A percentile compares a stretch with the other conserved stretches of the same genome.
Evolutionary conservation across 2,888 invertebrate genomes (phyloP).

Genomic region (Ctenicera cuprea): DNA sequence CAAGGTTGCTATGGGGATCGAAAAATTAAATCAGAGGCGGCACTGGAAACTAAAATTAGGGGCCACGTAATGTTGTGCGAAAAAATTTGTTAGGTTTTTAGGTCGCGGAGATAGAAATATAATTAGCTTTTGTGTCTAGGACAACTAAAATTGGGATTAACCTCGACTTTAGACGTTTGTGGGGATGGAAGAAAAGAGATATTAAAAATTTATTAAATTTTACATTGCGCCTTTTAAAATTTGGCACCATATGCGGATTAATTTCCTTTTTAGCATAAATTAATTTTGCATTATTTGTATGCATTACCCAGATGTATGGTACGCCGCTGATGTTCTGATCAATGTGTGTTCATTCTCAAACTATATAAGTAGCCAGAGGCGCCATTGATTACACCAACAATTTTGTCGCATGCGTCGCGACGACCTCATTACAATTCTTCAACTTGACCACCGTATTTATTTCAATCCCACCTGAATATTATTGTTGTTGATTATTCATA

Average conservation of each 20-base stretch:
- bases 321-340: slow-evolving; percentile 14
- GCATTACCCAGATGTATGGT: neutral
- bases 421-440: slow-evolving; percentile 7
- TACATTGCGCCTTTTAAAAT: no score
- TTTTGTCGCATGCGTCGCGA: slow-evolving; percentile 23
- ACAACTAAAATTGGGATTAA: neutral
- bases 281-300: no score
- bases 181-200: no score
- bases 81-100: neutral
- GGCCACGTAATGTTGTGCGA: neutral
- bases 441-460: neutral
- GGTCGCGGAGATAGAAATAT: neutral
- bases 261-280: no score
- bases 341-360: slow-evolving; percentile 16
- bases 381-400: slow-evolving; percentile 19
- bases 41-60: slow-evolving; percentile 20
- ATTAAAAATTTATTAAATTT: no score
- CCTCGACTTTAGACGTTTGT: neutral
- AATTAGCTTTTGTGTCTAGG: neutral
- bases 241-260: no score
- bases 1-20: slow-evolving; percentile 51
- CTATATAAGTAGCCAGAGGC: slow-evolving; percentile 9
- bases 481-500: no score
- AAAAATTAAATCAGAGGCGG: slow-evolving; percentile 40
- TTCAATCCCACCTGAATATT: slow-evolving; percentile 4